Conservation (phyloP, 2,888 invertebrate species). For the Macaria liturata region DNA sequence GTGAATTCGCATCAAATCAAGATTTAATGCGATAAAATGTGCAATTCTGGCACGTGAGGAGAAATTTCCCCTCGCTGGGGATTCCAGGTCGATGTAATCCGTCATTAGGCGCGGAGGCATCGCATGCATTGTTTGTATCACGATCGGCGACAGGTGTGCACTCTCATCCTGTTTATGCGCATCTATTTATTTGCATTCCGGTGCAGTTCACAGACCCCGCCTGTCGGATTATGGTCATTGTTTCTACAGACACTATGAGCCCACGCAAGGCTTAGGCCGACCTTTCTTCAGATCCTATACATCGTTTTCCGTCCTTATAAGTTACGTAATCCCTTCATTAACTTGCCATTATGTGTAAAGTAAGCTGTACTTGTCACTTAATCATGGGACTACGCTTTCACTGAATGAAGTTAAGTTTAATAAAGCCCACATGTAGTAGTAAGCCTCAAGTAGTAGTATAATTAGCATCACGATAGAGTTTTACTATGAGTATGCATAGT, state of each 20-base stretch:
- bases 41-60: constrained; percentile 3
- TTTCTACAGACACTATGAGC: constrained; percentile 47
- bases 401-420: background rate
- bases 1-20: too few species aligned
- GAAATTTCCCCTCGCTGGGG: constrained; percentile 25
- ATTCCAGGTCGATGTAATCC: constrained; percentile 38
- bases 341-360: constrained; percentile 12
- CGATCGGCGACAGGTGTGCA: constrained; percentile 74
- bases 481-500: too few species aligned
- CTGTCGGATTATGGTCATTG: constrained; percentile 57
- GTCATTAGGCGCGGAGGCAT: constrained; percentile 47
- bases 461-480: too few species aligned
- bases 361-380: constrained; percentile 9
- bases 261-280: constrained; percentile 57
- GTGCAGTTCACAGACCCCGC: constrained; percentile 73
- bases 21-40: too few species aligned
- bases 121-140: constrained; percentile 75
- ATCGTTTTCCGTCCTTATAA: constrained; percentile 31
- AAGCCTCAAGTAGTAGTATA: too few species aligned
- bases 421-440: too few species aligned
- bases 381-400: background rate
- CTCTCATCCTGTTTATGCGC: constrained; percentile 72
- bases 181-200: constrained; percentile 81
- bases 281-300: constrained; percentile 56
- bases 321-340: constrained; percentile 39